Evolutionary conservation across 92 coral and sea anemone genomes (phyloP).

Genomic region (Epizoanthus rinbou): DNA sequence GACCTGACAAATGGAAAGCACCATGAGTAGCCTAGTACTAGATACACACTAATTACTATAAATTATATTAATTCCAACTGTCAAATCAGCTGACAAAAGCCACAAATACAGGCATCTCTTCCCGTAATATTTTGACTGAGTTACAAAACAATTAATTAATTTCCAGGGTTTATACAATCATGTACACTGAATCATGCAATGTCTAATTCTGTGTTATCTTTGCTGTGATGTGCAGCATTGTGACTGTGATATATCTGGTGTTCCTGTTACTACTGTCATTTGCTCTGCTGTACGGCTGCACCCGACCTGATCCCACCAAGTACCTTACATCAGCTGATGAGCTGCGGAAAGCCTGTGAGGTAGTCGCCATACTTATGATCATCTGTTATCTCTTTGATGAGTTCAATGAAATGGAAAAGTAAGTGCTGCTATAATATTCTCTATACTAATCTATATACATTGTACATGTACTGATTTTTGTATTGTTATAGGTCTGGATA

Average conservation of each 20-base stretch:
- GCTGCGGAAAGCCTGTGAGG: slow-evolving; percentile 64
- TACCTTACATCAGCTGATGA: slow-evolving; percentile 59
- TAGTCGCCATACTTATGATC: slow-evolving; percentile 58
- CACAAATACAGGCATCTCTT: not conserved
- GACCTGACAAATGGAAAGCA: too few relatives aligned
- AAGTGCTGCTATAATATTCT: slow-evolving; percentile 1
- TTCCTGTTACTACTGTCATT: slow-evolving; percentile 66
- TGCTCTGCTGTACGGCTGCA: slow-evolving; percentile 69
- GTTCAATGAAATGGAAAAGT: slow-evolving; percentile 81
- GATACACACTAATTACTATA: not conserved
- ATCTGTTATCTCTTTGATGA: slow-evolving; percentile 74
- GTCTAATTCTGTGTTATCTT: too few relatives aligned
- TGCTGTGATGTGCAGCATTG: slow-evolving; percentile 49
- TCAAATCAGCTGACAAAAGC: not conserved
- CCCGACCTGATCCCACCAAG: slow-evolving; percentile 60
- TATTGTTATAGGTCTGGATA: too few relatives aligned
- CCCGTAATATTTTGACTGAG: too few relatives aligned
- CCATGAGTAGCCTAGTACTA: too few relatives aligned
- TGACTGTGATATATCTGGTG: slow-evolving; percentile 53
- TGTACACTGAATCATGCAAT: too few relatives aligned
- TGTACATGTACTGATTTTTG: too few relatives aligned
- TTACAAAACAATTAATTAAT: too few relatives aligned
- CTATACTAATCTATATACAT: too few relatives aligned
- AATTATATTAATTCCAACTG: not conserved
- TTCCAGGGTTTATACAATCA: too few relatives aligned